phyloP scores from a whole-genome alignment of 1,140 invertebrate genomes.

The Ceratina calcarata region DNA sequence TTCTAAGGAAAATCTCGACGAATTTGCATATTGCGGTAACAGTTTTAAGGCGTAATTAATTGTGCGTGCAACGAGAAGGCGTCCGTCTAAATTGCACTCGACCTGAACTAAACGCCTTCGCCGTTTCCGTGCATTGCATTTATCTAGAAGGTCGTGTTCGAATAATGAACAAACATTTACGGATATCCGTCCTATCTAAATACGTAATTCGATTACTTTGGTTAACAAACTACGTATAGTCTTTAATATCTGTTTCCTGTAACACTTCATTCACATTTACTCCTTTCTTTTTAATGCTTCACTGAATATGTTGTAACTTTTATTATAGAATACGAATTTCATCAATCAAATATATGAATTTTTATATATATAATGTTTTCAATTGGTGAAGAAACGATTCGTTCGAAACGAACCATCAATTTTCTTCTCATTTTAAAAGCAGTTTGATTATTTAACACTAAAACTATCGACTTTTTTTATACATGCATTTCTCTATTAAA shows the following conservation, averaged over 20 bases:
- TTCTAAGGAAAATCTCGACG: background rate
- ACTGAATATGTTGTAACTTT: no score
- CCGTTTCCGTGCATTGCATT: conserved; percentile 25
- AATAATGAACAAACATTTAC: background rate
- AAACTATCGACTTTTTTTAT: no score
- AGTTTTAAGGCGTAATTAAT: conserved; percentile 28
- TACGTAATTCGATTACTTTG: background rate
- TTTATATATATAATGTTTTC: no score
- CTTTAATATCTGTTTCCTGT: no score
- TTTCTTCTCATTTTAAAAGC: no score
- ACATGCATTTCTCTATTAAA: no score
- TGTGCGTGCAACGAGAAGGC: conserved; percentile 28
- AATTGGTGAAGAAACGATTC: no score
- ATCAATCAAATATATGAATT: no score
- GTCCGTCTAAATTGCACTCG: conserved; percentile 35
- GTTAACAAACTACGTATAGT: background rate
- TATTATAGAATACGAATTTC: no score
- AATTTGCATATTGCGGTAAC: conserved; percentile 5
- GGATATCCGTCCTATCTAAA: conserved; percentile 10
- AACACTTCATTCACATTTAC: background rate
- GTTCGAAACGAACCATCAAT: no score
- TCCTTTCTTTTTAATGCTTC: no score
- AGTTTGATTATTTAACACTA: no score
- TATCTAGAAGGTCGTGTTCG: conserved; percentile 18
- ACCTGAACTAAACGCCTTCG: conserved; percentile 43